phyloP scores from a whole-genome alignment of 1,140 invertebrate genomes.

The Hyposmocoma kahamanoa region DNA sequence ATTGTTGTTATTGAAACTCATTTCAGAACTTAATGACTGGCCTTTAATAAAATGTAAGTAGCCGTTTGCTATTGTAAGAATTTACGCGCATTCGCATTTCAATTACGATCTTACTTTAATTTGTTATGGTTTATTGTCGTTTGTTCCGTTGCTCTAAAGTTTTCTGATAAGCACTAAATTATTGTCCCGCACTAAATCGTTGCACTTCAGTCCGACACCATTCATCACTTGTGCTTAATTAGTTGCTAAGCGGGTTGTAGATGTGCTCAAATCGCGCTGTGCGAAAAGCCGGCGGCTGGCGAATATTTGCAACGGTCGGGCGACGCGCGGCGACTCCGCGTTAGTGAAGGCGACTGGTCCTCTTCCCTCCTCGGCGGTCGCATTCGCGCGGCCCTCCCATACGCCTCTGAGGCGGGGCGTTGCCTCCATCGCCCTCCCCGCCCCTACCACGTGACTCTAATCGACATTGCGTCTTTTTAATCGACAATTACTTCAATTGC shows the following conservation, averaged over 20 bases:
- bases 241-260: no score
- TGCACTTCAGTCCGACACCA: no score
- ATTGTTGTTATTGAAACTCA: slow-evolving; percentile 8
- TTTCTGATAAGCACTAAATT: no score
- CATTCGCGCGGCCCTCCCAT: slow-evolving; percentile 41
- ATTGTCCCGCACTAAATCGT: no score
- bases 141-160: no score
- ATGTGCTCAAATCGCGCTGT: not conserved
- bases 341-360: slow-evolving; percentile 54
- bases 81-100: not conserved
- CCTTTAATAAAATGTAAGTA: no score
- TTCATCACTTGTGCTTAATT: no score
- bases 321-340: slow-evolving; percentile 51
- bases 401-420: slow-evolving; percentile 55
- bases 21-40: slow-evolving; percentile 4
- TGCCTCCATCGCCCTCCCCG: slow-evolving; percentile 46
- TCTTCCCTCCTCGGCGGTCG: slow-evolving; percentile 41
- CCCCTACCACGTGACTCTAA: not conserved
- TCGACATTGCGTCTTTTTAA: slow-evolving; percentile 29
- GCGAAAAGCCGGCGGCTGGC: slow-evolving; percentile 12
- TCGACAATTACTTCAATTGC: slow-evolving; percentile 35
- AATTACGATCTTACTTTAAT: not conserved
- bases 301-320: slow-evolving; percentile 22
- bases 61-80: no score
- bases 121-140: not conserved